Evolutionary conservation across 2,888 invertebrate genomes (phyloP), one percentile per base, ranked within the genome.

Genomic region (Lasioglossum figueresi): DNA sequence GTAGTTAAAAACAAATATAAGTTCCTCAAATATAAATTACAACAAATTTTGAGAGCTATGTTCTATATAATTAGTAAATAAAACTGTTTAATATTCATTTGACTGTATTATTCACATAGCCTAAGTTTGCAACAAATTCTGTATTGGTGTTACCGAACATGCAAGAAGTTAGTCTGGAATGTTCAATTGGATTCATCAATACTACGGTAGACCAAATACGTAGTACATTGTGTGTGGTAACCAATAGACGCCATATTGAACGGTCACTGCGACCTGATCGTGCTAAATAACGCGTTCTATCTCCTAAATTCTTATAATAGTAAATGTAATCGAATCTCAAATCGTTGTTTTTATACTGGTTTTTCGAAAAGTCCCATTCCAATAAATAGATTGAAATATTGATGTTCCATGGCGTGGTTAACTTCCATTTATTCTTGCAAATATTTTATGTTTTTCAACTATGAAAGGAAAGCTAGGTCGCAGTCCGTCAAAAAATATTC

Each of bases 171-270:
- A 66, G 5, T 19, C 19, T 34, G 66, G 66, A 66, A 66, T 66
- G 66, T 66, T 66, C 66, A 34, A 34, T 66, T 34, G 66, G 31
- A 66, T 66, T 8, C 66, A 34, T 66, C 66, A 66, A 34, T 66
- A 34, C 66, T 66, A 66, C 34, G 66, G 66, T 66, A 66, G 66
- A 66, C 66, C 66, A 34, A 66, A 31, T 19, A 66, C 66, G 19
- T 34, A 66, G 66, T 27, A 27, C 27, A 59, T 59, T 31, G 59
- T 34, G 66, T 66, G 31, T 31, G 66, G 73, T 70, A 31, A 34
- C 66, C 66, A 34, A 66, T 66, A 66, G 31, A 66, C 31, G 66
- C 66, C 66, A 66, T 66, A 66, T 66, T 34, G 66, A 31, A 34
- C 34, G 16, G 14, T 66, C 66, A 19, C 66, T 34, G 6, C 3